Evolutionary conservation across 2,113 vertebrate genomes (phyloP), one percentile per base, ranked within the genome.

Genomic region (Ailuropoda melanoleuca): DNA sequence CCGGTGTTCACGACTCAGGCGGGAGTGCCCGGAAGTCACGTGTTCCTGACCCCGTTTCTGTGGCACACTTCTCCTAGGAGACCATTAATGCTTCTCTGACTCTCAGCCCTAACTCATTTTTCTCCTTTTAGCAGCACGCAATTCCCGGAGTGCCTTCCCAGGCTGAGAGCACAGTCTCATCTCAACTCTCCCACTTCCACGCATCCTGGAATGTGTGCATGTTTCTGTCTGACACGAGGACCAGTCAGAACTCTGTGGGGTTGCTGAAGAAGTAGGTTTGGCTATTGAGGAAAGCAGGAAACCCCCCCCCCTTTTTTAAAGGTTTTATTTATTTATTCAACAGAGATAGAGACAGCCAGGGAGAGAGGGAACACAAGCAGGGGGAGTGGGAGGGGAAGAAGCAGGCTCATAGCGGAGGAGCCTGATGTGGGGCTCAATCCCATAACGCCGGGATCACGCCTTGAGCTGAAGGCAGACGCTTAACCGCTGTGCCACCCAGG

Each of bases 1-100:
- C 24, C 9, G 1, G 9, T 10, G 4, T 31, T 70, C 55, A 48
- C 0, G 29, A 37, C 4, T 34, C 0, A 19, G 8, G 6, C 4
- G 0, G 34, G 6, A 26, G 6, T 8, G 78, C 83, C 19, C 2
- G 1, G 15, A 6, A 8, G 10, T 53, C 11, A 3, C 12, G 12
- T 23, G 87, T 72, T 43, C 43, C 48, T 15, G 39, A 23, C 37
- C 37, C 18, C 1, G 24, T 19, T 39, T 50, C 37, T 9, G 3
- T 6, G 11, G 43, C 4, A 14, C 10, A 0, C 66, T 9, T n/a
- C 58, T 70, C 78, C 91, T 0, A 37, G 34, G 64, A 60, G 39
- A 39, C 48, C n/a, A 4, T 18, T 13, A 24, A 29, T 0, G 2
- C 70, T 29, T 34, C 39, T 19, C 62, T 37, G 60, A 31, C 12